Percentiles rank a stretch among this genome's conserved stretches.
phyloP scores from a whole-genome alignment of 2,113 vertebrate species.

The Pachypanchax playfairii region DNA sequence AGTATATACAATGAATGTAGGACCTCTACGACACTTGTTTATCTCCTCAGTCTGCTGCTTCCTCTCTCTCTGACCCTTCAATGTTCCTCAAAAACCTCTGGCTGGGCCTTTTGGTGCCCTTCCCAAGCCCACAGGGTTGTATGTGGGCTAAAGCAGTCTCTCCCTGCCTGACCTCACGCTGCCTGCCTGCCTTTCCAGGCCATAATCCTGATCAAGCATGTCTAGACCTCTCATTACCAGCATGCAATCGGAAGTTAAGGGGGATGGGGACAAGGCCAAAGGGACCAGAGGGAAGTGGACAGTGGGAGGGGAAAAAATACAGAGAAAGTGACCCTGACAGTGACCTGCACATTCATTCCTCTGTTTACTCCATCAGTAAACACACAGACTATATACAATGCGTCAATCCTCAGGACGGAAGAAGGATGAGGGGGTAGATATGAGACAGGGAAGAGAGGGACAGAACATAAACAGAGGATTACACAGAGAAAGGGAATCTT shows the following conservation, averaged over 20 bases:
- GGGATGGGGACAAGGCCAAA: slow-evolving; percentile 34
- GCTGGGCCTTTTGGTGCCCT: slow-evolving; percentile 30
- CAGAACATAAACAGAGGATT: slow-evolving; percentile 57
- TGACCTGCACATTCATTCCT: slow-evolving; percentile 61
- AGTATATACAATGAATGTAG: neutral
- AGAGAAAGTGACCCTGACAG: slow-evolving; percentile 62
- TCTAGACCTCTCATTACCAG: slow-evolving; percentile 81
- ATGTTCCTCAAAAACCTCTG: slow-evolving; percentile 54
- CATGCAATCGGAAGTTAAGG: slow-evolving; percentile 60
- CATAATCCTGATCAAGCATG: slow-evolving; percentile 80
- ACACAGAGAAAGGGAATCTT: slow-evolving; percentile 42
- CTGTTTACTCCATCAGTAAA: slow-evolving; percentile 57
- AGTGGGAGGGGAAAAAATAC: slow-evolving; percentile 38
- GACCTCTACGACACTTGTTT: slow-evolving; percentile 10
- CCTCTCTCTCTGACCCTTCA: slow-evolving; percentile 24
- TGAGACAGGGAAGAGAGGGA: slow-evolving; percentile 29
- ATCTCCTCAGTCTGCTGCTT: slow-evolving; percentile 25
- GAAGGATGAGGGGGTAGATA: slow-evolving; percentile 36
- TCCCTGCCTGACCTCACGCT: slow-evolving; percentile 62
- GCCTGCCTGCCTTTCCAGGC: slow-evolving; percentile 53
- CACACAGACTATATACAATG: slow-evolving; percentile 36
- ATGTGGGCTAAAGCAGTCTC: slow-evolving; percentile 54
- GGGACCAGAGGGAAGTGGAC: slow-evolving; percentile 33
- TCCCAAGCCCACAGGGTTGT: slow-evolving; percentile 38
- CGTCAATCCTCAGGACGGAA: slow-evolving; percentile 44